Percentiles rank a stretch among this genome's conserved stretches.
These are phyloP conservation scores for Himantopus leucocephalus DNA, from an alignment of 2,113 vertebrate species.

Conservation along the genomic window DNA sequence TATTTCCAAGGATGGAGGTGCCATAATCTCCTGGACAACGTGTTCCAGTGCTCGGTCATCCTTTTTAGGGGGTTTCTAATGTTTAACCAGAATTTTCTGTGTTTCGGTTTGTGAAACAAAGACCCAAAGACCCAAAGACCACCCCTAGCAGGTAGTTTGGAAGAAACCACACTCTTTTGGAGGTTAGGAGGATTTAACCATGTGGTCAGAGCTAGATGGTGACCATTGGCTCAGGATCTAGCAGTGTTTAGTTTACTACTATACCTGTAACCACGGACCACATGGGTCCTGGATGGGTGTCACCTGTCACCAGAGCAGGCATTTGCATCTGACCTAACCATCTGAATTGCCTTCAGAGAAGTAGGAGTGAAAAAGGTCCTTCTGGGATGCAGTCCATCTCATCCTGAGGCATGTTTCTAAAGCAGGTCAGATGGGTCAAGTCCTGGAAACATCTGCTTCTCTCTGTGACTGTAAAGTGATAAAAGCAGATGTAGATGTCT, in stretches of 20 bases:
- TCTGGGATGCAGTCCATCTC: background rate
- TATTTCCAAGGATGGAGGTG: background rate
- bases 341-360: background rate
- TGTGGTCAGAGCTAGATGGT: background rate
- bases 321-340: background rate
- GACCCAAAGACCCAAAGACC: background rate
- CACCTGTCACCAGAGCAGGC: background rate
- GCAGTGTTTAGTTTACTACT: fast-evolving
- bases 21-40: background rate
- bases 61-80: background rate
- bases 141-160: background rate
- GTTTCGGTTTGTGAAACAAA: background rate
- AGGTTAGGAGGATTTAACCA: fast-evolving
- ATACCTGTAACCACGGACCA: background rate
- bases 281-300: background rate
- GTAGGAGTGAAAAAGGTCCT: background rate
- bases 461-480: background rate
- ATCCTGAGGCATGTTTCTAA: background rate
- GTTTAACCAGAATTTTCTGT: background rate
- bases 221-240: background rate
- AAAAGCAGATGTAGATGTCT: background rate
- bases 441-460: conserved; percentile 1
- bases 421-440: conserved; percentile 1
- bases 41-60: background rate
- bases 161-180: background rate